Conservation (phyloP, 2,797 vertebrate species). For the Triplophysa yarkandensis region DNA sequence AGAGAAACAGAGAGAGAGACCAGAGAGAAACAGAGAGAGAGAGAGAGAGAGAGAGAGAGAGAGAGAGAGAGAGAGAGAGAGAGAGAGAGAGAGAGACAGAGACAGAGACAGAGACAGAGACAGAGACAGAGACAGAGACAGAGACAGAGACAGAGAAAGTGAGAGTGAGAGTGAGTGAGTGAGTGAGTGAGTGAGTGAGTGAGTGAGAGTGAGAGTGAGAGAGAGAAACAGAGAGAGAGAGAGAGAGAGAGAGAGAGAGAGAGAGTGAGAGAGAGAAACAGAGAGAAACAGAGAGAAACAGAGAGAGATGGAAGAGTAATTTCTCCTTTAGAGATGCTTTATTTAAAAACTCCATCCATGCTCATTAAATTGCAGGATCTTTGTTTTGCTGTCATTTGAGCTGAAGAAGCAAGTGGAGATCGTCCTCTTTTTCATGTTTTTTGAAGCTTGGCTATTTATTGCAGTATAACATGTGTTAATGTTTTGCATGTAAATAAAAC, state of each 20-base stretch:
- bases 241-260: not conserved
- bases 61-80: not conserved
- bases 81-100: not conserved
- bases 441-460: too few species aligned
- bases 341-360: conserved; percentile 4
- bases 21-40: conserved; percentile 2
- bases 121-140: not conserved
- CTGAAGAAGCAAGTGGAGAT: not conserved
- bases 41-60: not conserved
- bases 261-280: not conserved
- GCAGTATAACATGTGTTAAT: too few species aligned
- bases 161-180: not conserved
- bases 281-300: not conserved
- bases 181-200: not conserved
- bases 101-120: not conserved
- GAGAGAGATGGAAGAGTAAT: conserved; percentile 4
- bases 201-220: not conserved
- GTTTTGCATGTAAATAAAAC: too few species aligned
- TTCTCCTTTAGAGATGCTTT: not conserved
- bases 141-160: not conserved
- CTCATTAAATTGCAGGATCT: conserved; percentile 5
- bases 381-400: conserved; percentile 11
- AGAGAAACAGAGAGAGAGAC: not conserved
- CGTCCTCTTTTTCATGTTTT: too few species aligned
- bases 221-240: not conserved